phyloP scores from a whole-genome alignment of 2,113 vertebrate genomes.

The Garra rufa region DNA sequence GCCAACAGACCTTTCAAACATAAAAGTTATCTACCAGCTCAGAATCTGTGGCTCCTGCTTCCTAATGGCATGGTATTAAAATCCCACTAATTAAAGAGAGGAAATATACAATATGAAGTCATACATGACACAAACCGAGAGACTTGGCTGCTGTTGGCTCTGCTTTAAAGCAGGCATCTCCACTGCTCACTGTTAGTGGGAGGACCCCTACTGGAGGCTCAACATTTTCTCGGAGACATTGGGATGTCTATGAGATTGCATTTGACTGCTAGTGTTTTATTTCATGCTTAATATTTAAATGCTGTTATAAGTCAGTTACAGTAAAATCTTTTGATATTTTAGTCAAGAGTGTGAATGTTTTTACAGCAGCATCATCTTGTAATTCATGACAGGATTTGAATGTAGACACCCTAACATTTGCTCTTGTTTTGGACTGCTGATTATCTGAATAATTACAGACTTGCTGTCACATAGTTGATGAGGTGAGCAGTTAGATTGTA shows the following conservation, averaged over 20 bases:
- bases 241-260: not conserved
- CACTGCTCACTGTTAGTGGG: slow-evolving; percentile 60
- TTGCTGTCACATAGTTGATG: not conserved
- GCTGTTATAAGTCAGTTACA: not conserved
- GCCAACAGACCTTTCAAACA: slow-evolving; percentile 67
- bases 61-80: slow-evolving; percentile 67
- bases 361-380: not conserved
- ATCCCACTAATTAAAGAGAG: slow-evolving; percentile 65
- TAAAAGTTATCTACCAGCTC: slow-evolving; percentile 70
- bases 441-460: not conserved
- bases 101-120: slow-evolving; percentile 58
- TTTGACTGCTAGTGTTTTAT: not conserved
- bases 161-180: slow-evolving; percentile 52
- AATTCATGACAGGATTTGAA: not conserved
- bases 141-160: slow-evolving; percentile 16
- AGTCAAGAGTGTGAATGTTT: not conserved
- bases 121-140: slow-evolving; percentile 51
- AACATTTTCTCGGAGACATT: slow-evolving; percentile 39
- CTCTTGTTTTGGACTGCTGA: not conserved
- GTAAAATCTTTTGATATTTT: not conserved
- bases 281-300: not conserved
- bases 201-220: slow-evolving; percentile 70
- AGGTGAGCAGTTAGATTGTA: not conserved
- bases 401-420: not conserved
- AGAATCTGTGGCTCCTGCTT: slow-evolving; percentile 62